Base-by-base conservation (phyloP, 2,888 invertebrate genomes). In the Rhyacophila evoluta region DNA sequence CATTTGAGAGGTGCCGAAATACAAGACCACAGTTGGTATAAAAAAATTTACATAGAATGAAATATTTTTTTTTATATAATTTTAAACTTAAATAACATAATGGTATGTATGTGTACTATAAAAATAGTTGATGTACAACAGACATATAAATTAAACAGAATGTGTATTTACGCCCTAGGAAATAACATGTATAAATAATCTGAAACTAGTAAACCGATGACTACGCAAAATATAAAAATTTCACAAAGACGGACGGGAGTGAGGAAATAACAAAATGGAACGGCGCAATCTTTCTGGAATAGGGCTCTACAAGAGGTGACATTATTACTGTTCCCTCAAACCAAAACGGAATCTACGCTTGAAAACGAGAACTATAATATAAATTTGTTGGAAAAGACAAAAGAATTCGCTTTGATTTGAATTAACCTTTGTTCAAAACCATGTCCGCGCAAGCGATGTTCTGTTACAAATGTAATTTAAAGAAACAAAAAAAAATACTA, bases 181-280 rank as follows among this genome's bases (percentile, higher is more conserved):
- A n/a, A n/a, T n/a, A n/a, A n/a, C n/a, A n/a, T n/a, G n/a, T n/a
- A n/a, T n/a, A n/a, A n/a, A n/a, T n/a, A n/a, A n/a, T n/a, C n/a
- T n/a, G n/a, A n/a, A n/a, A n/a, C n/a, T n/a, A 5, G 41, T 6
- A 41, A n/a, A 19, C 41, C 41, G 15, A 41, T 41, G 41, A 3
- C 4, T 55, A 6, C 55, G 15, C 55, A 19, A 55, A 55, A 55
- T 25, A 55, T 55, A 19, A 15, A 55, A 55, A 55, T 55, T 15
- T 55, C 55, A 15, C 15, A 55, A 55, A 55, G 55, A 55, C 55
- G 19, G 2, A 19, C 55, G 19, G 15, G 10, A 25, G 55, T 25
- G 55, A 55, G 55, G 55, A 25, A 55, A 19, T 55, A 55, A 55
- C 55, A 25, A 55, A 55, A 15, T 19, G 55, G 55, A 55, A 55